Conservation (phyloP, 2,113 vertebrate genomes). For the Odontesthes bonariensis region DNA sequence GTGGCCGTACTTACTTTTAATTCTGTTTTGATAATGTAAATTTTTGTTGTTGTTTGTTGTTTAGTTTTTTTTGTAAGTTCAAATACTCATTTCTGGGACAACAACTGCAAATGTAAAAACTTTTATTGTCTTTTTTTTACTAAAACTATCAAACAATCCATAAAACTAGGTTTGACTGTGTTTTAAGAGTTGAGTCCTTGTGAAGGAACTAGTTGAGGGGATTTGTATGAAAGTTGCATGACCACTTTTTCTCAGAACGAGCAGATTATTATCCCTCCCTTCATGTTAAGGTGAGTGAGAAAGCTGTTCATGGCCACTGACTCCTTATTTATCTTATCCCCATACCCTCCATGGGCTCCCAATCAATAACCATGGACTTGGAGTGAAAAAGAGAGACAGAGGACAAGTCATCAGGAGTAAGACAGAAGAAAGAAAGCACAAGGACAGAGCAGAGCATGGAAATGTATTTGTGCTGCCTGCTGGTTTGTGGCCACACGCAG, state of each 20-base stretch:
- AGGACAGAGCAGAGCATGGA: constrained; percentile 56
- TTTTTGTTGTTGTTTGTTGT: neutral
- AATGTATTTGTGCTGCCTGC: constrained; percentile 71
- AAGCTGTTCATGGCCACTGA: constrained; percentile 73
- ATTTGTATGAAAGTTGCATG: constrained; percentile 40
- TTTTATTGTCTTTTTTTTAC: neutral
- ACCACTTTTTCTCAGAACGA: constrained; percentile 41
- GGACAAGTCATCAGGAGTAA: constrained; percentile 72
- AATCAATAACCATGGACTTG: constrained; percentile 78
- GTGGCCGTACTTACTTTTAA: no score
- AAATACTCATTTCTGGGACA: neutral
- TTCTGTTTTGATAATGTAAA: no score
- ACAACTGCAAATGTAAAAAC: neutral
- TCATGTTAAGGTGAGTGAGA: constrained; percentile 68
- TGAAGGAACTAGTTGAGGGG: constrained; percentile 7
- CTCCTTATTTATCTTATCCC: constrained; percentile 78
- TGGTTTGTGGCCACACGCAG: constrained; percentile 65
- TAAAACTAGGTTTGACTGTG: neutral
- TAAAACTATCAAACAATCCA: neutral
- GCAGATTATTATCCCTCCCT: constrained; percentile 63
- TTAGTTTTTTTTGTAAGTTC: no score
- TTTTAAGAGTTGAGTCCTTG: neutral
- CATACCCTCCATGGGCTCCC: constrained; percentile 62
- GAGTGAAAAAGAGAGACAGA: constrained; percentile 63
- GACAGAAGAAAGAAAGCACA: constrained; percentile 40